These are phyloP conservation scores for Incurvaria masculella DNA, from an alignment of 2,888 invertebrate genomes.

Conservation along the genomic window DNA sequence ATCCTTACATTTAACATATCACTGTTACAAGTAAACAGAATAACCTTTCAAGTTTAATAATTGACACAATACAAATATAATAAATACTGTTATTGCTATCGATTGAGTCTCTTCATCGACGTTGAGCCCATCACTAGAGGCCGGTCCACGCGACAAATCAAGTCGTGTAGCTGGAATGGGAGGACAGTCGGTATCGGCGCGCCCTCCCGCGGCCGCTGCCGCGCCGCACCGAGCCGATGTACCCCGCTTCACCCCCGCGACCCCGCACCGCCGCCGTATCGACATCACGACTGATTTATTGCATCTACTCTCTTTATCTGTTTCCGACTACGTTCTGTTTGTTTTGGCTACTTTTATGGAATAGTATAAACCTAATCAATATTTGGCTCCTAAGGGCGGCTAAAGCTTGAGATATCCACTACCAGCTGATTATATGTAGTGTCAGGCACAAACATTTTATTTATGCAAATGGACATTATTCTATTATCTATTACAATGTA, in stretches of 20 bases:
- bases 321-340: slow-evolving; percentile 7
- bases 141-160: slow-evolving; percentile 51
- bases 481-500: no score
- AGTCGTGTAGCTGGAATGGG: slow-evolving; percentile 42
- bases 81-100: no score
- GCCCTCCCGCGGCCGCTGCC: background rate
- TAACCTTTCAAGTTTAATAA: no score
- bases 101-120: background rate
- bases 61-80: no score
- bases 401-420: no score
- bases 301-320: slow-evolving; percentile 14
- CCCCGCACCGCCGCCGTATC: slow-evolving; percentile 29
- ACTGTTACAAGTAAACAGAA: no score
- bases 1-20: no score
- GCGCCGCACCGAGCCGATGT: no score
- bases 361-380: slow-evolving; percentile 1
- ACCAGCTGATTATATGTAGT: no score
- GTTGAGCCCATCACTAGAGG: background rate
- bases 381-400: background rate
- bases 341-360: slow-evolving; percentile 9
- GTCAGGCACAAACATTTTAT: no score
- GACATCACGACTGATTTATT: slow-evolving; percentile 52
- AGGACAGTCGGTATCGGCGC: slow-evolving; percentile 17
- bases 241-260: background rate
- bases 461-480: no score